Evolutionary conservation across 2,113 vertebrate genomes (phyloP), one percentile per base, ranked within the genome.

Genomic region (Rallus limicola): DNA sequence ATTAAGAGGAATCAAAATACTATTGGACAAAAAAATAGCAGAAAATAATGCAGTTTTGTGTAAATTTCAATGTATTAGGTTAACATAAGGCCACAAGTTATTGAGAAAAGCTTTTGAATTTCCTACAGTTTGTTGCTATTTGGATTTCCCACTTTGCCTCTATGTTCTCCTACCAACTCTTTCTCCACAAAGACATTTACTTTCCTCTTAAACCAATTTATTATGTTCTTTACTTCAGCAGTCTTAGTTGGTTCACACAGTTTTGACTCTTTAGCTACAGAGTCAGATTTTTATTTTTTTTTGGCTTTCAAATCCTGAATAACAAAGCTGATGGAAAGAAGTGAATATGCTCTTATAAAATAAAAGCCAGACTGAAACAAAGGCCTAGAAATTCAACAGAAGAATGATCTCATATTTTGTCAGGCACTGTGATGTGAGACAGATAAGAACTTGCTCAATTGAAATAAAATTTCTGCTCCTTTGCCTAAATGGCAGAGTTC

Each of bases 361-460:
- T 56, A 70, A 12, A 7, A 59, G 1, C 19, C 13, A 69, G 40
- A 58, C 65, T 52, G 29, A 67, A 91, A 48, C 3, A 64, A 6
- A 23, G 34, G 15, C 16, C 21, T n/a, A 44, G 21, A 76, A 60
- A 76, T 60, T 63, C 26, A 79, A 40, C 6, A 59, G 38, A 69
- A 46, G 50, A 65, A 77, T 12, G 31, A 52, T 25, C 46, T 15
- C 3, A 0, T 34, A 33, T 85, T 94, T 78, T 59, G 21, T 6
- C 28, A 55, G 12, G 6, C 1, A 1, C 18, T 5, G 0, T 40
- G 26, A 67, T 59, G 7, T 1, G 9, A 80, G 28, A 29, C 28
- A 58, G 46, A 7, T 24, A 81, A 77, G 44, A 63, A 62, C 8
- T 78, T 90, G 7, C 1, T 67, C 13, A 48, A n/a, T 82, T 74